Evolutionary conservation across 2,888 invertebrate species (phyloP).

Genomic region (Oligia latruncula): DNA sequence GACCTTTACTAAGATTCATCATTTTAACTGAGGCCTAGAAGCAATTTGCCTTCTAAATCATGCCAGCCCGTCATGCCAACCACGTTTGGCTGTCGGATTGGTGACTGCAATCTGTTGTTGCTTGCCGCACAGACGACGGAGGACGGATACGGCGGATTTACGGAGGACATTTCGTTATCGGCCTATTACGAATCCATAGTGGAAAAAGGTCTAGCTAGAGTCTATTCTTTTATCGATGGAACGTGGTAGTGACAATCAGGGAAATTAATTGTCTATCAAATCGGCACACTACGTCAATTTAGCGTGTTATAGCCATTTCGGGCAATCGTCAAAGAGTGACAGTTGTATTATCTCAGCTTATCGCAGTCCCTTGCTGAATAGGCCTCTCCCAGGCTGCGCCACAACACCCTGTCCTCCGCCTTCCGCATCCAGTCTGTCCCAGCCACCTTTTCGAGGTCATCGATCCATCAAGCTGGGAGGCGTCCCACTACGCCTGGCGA

Average conservation of each 20-base stretch:
- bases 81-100: neutral
- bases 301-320: neutral
- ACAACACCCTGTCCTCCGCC: neutral
- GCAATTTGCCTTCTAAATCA: neutral
- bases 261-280: neutral
- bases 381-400: neutral
- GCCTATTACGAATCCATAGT: no score
- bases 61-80: no score
- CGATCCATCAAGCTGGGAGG: neutral
- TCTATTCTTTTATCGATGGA: neutral
- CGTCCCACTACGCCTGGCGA: neutral
- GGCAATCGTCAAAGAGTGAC: neutral
- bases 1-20: neutral
- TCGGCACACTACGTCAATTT: neutral
- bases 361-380: neutral
- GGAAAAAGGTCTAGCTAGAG: neutral
- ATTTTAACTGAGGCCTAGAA: slow-evolving; percentile 11
- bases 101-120: neutral
- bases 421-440: neutral
- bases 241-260: neutral
- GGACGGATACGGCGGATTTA: no score
- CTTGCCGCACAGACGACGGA: neutral
- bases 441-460: neutral
- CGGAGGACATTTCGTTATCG: neutral
- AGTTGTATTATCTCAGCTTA: neutral